A percentile compares a stretch with the other conserved stretches of the same genome.
Evolutionary conservation across 2,113 vertebrate species (phyloP).

Genomic region (Acanthochromis polyacanthus): DNA sequence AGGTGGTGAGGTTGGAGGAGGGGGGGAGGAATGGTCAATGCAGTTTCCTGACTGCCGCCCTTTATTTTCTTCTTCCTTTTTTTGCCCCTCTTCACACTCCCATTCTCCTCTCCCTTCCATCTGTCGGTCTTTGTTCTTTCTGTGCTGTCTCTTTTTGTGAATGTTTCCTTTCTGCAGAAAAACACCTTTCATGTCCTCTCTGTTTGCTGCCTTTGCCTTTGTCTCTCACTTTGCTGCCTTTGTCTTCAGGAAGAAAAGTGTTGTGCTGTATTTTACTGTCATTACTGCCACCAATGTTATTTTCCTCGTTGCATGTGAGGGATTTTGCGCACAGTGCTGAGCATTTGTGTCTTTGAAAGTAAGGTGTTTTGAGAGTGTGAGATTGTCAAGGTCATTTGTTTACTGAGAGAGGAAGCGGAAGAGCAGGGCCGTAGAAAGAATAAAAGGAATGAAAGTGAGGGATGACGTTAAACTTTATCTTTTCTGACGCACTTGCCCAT

Average conservation of each 20-base stretch:
- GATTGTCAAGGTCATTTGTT: slow-evolving; percentile 40
- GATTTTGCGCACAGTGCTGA: not conserved
- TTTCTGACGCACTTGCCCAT: slow-evolving; percentile 47
- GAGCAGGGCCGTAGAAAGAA: not conserved
- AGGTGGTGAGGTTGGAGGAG: not conserved
- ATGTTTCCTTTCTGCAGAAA: slow-evolving; percentile 37
- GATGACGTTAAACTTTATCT: slow-evolving; percentile 55
- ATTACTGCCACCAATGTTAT: not conserved
- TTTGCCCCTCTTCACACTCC: slow-evolving; percentile 12
- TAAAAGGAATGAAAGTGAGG: slow-evolving; percentile 11
- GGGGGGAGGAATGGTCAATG: slow-evolving; percentile 10
- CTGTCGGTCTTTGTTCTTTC: slow-evolving; percentile 44
- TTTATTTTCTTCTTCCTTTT: slow-evolving; percentile 18
- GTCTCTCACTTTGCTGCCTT: slow-evolving; percentile 22
- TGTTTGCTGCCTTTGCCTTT: slow-evolving; percentile 39
- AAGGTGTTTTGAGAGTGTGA: slow-evolving; percentile 4
- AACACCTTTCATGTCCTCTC: slow-evolving; percentile 63
- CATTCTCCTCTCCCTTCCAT: slow-evolving; percentile 16
- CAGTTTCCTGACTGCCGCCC: slow-evolving; percentile 34
- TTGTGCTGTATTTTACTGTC: slow-evolving; percentile 19
- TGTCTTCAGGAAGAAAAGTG: slow-evolving; percentile 15
- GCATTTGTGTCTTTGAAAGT: not conserved
- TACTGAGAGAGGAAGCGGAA: slow-evolving; percentile 34
- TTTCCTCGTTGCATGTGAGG: not conserved
- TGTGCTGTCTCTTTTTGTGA: slow-evolving; percentile 29